Evolutionary conservation across 2,113 vertebrate species (phyloP).

Genomic region (Bagarius yarrelli): DNA sequence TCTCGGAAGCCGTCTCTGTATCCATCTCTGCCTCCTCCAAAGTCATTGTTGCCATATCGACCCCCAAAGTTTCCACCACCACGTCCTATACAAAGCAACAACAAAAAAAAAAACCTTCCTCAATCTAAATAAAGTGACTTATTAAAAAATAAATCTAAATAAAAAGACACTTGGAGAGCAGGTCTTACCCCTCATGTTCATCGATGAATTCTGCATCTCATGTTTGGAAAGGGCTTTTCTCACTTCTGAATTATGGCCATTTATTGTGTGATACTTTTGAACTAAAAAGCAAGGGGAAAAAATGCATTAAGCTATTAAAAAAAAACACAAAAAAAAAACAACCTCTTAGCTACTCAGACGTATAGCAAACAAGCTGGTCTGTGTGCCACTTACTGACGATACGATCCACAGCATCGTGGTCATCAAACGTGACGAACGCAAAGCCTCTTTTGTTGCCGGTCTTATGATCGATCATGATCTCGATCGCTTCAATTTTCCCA

Average conservation of each 20-base stretch:
- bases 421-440: conserved; percentile 93
- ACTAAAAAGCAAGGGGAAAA: conserved; percentile 66
- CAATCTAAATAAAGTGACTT: background rate
- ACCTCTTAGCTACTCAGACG: background rate
- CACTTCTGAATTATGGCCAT: conserved; percentile 93
- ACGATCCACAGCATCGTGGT: conserved; percentile 92
- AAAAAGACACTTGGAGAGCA: background rate
- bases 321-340: too few species aligned
- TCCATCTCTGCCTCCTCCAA: conserved; percentile 72
- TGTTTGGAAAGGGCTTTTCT: conserved; percentile 90
- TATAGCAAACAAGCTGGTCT: fast-evolving
- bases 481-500: conserved; percentile 90
- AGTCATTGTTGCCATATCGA: conserved; percentile 69
- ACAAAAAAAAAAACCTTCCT: too few species aligned
- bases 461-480: conserved; percentile 89
- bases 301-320: background rate
- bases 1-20: conserved; percentile 63
- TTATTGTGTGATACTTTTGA: conserved; percentile 93
- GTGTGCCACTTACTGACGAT: conserved; percentile 87
- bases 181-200: conserved; percentile 75
- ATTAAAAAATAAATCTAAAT: background rate
- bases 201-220: conserved; percentile 86
- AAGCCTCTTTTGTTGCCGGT: conserved; percentile 95
- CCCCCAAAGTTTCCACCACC: conserved; percentile 67
- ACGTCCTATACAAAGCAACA: conserved; percentile 60